Evolutionary conservation across 2,113 vertebrate species (phyloP).

Genomic region (Microcebus jonahi): DNA sequence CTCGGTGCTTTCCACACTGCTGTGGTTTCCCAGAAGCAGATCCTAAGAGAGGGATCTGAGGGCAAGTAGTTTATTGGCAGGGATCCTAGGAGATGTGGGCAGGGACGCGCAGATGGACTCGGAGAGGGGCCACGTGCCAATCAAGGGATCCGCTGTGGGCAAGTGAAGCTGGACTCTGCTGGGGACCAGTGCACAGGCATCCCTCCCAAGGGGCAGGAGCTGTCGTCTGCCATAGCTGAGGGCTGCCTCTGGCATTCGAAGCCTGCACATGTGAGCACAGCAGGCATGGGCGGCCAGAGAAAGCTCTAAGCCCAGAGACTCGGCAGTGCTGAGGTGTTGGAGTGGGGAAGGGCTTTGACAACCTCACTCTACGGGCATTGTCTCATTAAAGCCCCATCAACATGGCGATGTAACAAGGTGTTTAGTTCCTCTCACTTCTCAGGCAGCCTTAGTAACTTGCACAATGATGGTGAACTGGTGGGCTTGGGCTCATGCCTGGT

Average conservation of each 20-base stretch:
- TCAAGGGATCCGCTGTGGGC: neutral
- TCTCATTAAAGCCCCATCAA: neutral
- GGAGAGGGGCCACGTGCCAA: neutral
- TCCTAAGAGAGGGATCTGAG: neutral
- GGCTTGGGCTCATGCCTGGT: neutral
- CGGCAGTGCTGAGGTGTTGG: too few species aligned
- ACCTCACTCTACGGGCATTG: rapidly evolving
- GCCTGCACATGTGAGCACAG: neutral
- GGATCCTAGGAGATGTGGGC: neutral
- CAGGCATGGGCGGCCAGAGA: neutral
- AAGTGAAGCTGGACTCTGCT: neutral
- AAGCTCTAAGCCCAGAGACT: neutral
- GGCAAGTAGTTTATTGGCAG: neutral
- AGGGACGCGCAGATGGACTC: neutral
- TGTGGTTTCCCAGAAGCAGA: neutral
- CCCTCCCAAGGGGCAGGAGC: neutral
- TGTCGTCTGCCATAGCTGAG: neutral
- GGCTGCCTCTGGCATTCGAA: neutral
- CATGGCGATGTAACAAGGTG: neutral
- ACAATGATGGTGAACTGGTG: neutral
- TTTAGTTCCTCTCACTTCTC: neutral
- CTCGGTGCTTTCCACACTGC: neutral
- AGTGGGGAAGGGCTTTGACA: neutral
- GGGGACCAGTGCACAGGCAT: neutral
- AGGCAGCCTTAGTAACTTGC: neutral